A percentile compares a stretch with the other conserved stretches of the same genome.
Conservation (phyloP, 2,888 invertebrate species). For the Dolichomitus sp. region DNA sequence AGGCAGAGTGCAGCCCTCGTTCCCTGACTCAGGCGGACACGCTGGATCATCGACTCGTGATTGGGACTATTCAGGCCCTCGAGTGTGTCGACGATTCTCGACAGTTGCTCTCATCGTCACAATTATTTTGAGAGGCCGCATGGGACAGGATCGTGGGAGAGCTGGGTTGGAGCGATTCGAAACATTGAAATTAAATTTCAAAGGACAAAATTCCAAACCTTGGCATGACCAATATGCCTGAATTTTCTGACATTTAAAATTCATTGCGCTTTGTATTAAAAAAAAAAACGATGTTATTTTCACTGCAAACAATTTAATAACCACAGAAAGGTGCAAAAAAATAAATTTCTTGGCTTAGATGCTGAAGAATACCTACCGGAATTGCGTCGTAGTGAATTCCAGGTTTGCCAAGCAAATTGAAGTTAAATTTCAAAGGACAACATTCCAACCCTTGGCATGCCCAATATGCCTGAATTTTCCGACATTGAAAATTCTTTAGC, state of each 20-base stretch:
- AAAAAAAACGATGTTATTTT: not conserved
- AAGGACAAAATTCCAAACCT: not conserved
- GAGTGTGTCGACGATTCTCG: slow-evolving; percentile 74
- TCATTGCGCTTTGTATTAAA: slow-evolving; percentile 15
- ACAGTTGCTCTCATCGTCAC: slow-evolving; percentile 64
- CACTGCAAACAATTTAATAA: not conserved
- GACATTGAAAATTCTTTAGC: too few relatives aligned
- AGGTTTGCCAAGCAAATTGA: too few relatives aligned
- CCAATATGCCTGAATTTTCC: too few relatives aligned
- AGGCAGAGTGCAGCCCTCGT: slow-evolving; percentile 26
- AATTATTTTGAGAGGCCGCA: slow-evolving; percentile 19
- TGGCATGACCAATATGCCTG: too few relatives aligned
- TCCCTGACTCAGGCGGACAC: slow-evolving; percentile 65
- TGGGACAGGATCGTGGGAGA: slow-evolving; percentile 76
- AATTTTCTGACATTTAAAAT: not conserved
- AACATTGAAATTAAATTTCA: slow-evolving; percentile 9
- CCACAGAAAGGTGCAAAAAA: slow-evolving; percentile 45
- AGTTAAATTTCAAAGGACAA: too few relatives aligned
- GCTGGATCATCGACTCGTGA: slow-evolving; percentile 77
- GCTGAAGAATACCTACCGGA: not conserved
- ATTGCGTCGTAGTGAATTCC: too few relatives aligned
- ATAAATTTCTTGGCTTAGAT: not conserved
- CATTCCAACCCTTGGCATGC: too few relatives aligned
- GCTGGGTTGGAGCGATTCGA: slow-evolving; percentile 45
- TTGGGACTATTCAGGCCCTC: slow-evolving; percentile 82